Evolutionary conservation across 2,888 invertebrate species (phyloP).

Genomic region (Erannis defoliaria): DNA sequence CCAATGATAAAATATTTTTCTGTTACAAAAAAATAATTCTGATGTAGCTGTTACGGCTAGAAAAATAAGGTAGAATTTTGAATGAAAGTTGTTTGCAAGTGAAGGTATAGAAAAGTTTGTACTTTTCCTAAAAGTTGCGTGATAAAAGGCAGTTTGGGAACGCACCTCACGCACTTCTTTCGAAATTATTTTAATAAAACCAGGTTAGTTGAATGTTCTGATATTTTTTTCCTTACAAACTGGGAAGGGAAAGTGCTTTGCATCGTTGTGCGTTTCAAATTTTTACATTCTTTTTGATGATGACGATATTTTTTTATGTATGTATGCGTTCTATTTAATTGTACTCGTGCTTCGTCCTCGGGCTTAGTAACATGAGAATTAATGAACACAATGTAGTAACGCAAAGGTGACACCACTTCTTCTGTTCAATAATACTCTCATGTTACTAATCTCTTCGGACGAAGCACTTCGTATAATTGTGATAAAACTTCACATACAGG

Average conservation of each 20-base stretch:
- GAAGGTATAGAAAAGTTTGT: slow-evolving; percentile 58
- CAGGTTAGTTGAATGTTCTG: slow-evolving; percentile 79
- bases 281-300: slow-evolving; percentile 2
- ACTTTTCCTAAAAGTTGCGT: slow-evolving; percentile 65
- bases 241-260: slow-evolving; percentile 51
- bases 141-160: slow-evolving; percentile 70
- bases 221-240: slow-evolving; percentile 59
- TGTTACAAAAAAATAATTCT: background rate
- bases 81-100: slow-evolving; percentile 42
- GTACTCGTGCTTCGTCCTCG: too few relatives aligned
- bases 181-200: slow-evolving; percentile 84
- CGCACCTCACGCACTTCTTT: slow-evolving; percentile 78
- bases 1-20: slow-evolving; percentile 43
- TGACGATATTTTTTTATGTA: too few relatives aligned
- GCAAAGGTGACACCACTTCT: too few relatives aligned
- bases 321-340: background rate
- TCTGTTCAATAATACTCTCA: too few relatives aligned
- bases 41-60: slow-evolving; percentile 27
- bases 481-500: too few relatives aligned
- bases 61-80: slow-evolving; percentile 49
- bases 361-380: too few relatives aligned
- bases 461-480: too few relatives aligned
- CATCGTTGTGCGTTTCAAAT: slow-evolving; percentile 1
- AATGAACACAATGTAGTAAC: too few relatives aligned
- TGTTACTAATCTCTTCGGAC: too few relatives aligned